Evolutionary conservation across 2,888 invertebrate species (phyloP), one percentile per base, ranked within the genome.

Genomic region (Tupiocoris notatus): DNA sequence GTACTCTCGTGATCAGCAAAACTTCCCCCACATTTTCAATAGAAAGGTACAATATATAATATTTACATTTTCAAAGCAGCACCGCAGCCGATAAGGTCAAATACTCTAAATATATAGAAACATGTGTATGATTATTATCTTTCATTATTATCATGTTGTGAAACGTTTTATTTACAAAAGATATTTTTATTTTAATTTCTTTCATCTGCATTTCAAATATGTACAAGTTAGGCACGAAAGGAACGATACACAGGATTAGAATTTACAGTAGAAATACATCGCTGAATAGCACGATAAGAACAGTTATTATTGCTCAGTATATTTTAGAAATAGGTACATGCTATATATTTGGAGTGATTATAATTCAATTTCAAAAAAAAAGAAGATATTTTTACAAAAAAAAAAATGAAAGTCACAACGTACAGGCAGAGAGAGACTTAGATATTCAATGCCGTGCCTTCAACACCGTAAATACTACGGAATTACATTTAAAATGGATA

Each of bases 211-310:
- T 18, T 20, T 63, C 17, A 62, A 20, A 20, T 75, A 75, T 66
- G 22, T 75, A 75, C 59, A 75, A 39, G n/a, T 58, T 75, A 75
- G 75, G 75, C 75, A 75, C 75, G 65, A 64, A 66, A 75, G 75
- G 75, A 75, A 75, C 65, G 54, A 64, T 56, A 64, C 73, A 73
- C 20, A 39, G n/a, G 73, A n/a, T 21, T 67, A 67, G 67, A 54
- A 57, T 22, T 56, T 54, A 67, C 54, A 67, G 67, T 67, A 67
- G 21, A 20, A 39, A 24, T 65, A 65, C 25, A 24, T 65, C 54
- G n/a, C n/a, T n/a, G 39, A 65, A 25, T 21, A 65, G 70, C 58
- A 59, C 23, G 17, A 62, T 73, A 7, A 62, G 61, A 62, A 39
- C 24, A 24, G 12, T 62, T 62, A 73, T 62, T 73, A 73, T 73